Percentiles rank a stretch among this genome's conserved stretches.
phyloP scores from a whole-genome alignment of 2,113 vertebrate genomes.

The Seriola dumerili region DNA sequence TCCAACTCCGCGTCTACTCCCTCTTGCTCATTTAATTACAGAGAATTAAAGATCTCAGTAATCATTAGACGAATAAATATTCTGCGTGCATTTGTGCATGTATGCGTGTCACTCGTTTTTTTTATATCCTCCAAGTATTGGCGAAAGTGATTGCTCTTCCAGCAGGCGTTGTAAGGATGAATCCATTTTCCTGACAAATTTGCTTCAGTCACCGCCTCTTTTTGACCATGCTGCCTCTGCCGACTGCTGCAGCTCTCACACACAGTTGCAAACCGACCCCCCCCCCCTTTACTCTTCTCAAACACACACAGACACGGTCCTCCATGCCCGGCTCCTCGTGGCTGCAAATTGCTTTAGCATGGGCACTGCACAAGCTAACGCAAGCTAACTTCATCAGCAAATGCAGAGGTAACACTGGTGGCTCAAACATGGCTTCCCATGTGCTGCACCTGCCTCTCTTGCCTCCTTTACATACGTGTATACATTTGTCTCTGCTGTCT shows the following conservation, averaged over 20 bases:
- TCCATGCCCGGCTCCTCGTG: conserved; percentile 22
- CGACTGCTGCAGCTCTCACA: conserved; percentile 43
- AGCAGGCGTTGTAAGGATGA: background rate
- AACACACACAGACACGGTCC: conserved; percentile 24
- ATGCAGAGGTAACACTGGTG: conserved; percentile 15
- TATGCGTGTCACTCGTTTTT: conserved; percentile 6
- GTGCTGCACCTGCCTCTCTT: conserved; percentile 52
- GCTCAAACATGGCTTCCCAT: conserved; percentile 68
- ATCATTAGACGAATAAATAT: conserved; percentile 19
- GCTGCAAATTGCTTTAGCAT: conserved; percentile 45
- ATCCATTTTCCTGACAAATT: conserved; percentile 43
- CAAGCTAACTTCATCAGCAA: conserved; percentile 51
- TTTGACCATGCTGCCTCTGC: conserved; percentile 48
- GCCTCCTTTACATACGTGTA: conserved; percentile 43
- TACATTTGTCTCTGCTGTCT: conserved; percentile 27
- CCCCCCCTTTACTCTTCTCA: background rate
- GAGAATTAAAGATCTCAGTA: conserved; percentile 23
- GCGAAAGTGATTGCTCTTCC: background rate
- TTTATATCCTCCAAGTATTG: conserved; percentile 11
- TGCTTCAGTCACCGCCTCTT: conserved; percentile 40
- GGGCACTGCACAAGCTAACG: conserved; percentile 53
- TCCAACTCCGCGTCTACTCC: background rate
- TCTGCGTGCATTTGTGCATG: conserved; percentile 23
- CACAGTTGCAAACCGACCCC: conserved; percentile 3
- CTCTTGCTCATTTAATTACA: background rate